These are phyloP conservation scores for Leucophenga varia DNA, from an alignment of 1,140 invertebrate genomes.

Conservation along the genomic window DNA sequence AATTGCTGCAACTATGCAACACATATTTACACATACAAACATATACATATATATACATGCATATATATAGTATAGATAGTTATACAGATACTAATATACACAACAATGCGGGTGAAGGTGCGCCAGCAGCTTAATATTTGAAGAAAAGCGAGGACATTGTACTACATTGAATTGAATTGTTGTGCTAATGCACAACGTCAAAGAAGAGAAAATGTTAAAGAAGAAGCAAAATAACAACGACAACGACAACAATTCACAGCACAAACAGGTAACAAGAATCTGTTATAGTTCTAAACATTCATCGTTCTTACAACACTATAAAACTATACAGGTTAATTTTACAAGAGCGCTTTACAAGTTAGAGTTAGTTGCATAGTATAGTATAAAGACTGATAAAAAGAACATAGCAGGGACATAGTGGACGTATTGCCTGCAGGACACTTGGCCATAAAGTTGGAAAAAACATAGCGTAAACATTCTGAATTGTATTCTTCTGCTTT, in stretches of 20 bases:
- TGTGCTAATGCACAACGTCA: constrained; percentile 18
- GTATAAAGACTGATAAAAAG: too few species aligned
- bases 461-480: too few species aligned
- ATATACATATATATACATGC: background rate
- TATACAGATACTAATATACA: too few species aligned
- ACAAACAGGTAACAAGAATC: constrained; percentile 13
- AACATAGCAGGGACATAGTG: too few species aligned
- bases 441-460: constrained; percentile 29
- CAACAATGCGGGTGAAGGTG: background rate
- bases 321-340: constrained; percentile 50
- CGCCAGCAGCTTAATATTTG: background rate
- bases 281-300: constrained; percentile 18
- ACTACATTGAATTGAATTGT: constrained; percentile 14
- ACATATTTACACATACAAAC: background rate
- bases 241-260: constrained; percentile 4
- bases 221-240: constrained; percentile 11
- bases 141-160: constrained; percentile 9
- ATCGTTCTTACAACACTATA: constrained; percentile 20
- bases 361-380: constrained; percentile 4
- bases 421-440: constrained; percentile 27
- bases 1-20: constrained; percentile 26
- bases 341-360: constrained; percentile 22
- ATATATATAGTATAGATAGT: constrained; percentile 2
- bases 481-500: too few species aligned
- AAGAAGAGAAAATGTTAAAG: too few species aligned